Percentiles rank a stretch among this genome's conserved stretches.
phyloP scores from a whole-genome alignment of 2,113 vertebrate species.

The Xenopus borealis region DNA sequence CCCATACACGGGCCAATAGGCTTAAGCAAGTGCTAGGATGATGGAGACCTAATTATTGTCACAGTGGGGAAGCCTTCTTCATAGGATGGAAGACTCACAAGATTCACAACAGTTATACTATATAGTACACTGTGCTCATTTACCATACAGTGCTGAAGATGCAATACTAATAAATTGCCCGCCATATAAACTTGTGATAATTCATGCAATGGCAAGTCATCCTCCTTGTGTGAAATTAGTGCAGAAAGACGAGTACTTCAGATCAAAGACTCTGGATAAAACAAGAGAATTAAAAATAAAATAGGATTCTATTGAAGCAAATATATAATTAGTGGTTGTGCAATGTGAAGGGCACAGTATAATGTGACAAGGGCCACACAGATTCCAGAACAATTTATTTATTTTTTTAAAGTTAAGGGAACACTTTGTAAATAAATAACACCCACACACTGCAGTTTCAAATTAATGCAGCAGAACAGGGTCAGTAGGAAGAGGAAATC shows the following conservation, averaged over 20 bases:
- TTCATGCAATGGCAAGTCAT: not conserved
- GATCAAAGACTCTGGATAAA: constrained; percentile 38
- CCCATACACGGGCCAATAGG: too few species aligned
- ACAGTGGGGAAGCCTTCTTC: too few species aligned
- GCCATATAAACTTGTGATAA: not conserved
- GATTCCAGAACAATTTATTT: constrained; percentile 11
- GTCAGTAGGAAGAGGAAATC: not conserved
- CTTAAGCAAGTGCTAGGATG: too few species aligned
- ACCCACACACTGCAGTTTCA: not conserved
- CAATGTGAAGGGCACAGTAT: not conserved
- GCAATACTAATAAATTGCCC: too few species aligned
- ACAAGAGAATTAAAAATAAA: constrained; percentile 19
- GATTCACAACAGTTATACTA: too few species aligned
- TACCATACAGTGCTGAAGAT: too few species aligned
- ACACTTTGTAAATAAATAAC: constrained; percentile 13
- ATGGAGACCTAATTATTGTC: too few species aligned
- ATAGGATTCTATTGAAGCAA: constrained; percentile 35
- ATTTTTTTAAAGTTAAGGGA: constrained; percentile 1
- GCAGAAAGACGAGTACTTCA: constrained; percentile 10
- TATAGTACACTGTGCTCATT: too few species aligned
- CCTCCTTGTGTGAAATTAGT: too few species aligned
- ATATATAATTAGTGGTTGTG: constrained; percentile 10
- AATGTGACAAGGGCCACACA: constrained; percentile 14
- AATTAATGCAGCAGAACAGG: not conserved
- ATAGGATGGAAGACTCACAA: too few species aligned